phyloP scores from a whole-genome alignment of 2,797 vertebrate species.

The Arrhamphus sclerolepis region DNA sequence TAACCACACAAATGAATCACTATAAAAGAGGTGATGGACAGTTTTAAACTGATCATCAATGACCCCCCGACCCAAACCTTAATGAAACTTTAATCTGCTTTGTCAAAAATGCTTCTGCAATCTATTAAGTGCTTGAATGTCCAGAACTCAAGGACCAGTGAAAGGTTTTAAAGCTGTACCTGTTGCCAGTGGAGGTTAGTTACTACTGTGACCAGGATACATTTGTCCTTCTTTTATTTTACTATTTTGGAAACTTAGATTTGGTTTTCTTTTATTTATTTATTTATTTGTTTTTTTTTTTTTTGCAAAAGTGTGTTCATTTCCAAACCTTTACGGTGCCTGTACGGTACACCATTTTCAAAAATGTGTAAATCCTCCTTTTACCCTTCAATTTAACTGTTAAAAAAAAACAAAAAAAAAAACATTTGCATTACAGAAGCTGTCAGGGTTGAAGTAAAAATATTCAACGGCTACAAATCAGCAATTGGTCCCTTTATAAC shows the following conservation, averaged over 20 bases:
- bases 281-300: not conserved
- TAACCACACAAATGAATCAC: not conserved
- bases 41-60: not conserved
- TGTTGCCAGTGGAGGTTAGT: no score
- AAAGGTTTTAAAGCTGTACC: no score
- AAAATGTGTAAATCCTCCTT: no score
- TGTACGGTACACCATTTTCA: not conserved
- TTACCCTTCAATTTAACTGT: no score
- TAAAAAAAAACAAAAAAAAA: no score
- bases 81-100: not conserved
- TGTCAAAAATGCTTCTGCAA: not conserved
- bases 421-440: not conserved
- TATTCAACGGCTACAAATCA: conserved; percentile 39
- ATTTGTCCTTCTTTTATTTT: no score
- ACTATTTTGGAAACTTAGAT: no score
- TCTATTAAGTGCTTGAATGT: no score
- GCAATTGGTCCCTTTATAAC: conserved; percentile 35
- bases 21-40: not conserved
- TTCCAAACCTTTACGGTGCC: not conserved
- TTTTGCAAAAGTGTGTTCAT: not conserved
- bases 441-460: conserved; percentile 13
- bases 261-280: not conserved
- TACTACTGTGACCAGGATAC: no score
- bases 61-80: not conserved
- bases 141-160: no score